A percentile compares a stretch with the other conserved stretches of the same genome.
phyloP scores from a whole-genome alignment of 92 coral and sea anemone genomes.

The Diadumene lineata region DNA sequence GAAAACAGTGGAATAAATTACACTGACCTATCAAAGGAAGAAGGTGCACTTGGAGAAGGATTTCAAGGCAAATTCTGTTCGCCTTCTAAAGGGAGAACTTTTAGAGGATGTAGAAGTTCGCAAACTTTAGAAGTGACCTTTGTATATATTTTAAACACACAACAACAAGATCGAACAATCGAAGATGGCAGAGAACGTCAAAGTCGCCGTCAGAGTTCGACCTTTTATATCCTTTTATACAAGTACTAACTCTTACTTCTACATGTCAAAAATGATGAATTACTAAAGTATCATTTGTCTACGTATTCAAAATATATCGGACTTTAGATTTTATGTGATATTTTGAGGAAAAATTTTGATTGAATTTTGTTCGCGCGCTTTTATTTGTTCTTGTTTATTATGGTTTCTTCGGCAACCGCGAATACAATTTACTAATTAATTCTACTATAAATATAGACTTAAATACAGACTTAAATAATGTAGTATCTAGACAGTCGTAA shows the following conservation, averaged over 20 bases:
- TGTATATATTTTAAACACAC: conserved; percentile 5
- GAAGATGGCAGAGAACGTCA: conserved; percentile 89
- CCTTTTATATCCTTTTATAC: conserved; percentile 96
- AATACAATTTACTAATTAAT: not conserved
- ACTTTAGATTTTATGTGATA: not conserved
- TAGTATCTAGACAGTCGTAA: no score
- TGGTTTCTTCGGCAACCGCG: conserved; percentile 13
- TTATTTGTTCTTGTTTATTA: not conserved
- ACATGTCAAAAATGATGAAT: not conserved
- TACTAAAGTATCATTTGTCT: not conserved
- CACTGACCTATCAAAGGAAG: not conserved
- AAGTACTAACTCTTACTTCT: not conserved
- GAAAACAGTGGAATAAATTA: not conserved
- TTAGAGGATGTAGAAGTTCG: conserved; percentile 15
- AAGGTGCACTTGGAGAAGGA: not conserved
- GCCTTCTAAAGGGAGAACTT: not conserved
- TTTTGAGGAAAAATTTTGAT: not conserved
- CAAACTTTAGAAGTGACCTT: conserved; percentile 3
- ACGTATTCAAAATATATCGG: not conserved
- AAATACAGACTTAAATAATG: not conserved
- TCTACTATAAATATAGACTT: not conserved
- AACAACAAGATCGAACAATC: not conserved
- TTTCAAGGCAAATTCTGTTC: not conserved
- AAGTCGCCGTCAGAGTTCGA: conserved; percentile 90
- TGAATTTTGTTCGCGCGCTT: not conserved